Base-by-base conservation (phyloP, 2,797 vertebrate genomes). In the Pantherophis alleghaniensis region DNA sequence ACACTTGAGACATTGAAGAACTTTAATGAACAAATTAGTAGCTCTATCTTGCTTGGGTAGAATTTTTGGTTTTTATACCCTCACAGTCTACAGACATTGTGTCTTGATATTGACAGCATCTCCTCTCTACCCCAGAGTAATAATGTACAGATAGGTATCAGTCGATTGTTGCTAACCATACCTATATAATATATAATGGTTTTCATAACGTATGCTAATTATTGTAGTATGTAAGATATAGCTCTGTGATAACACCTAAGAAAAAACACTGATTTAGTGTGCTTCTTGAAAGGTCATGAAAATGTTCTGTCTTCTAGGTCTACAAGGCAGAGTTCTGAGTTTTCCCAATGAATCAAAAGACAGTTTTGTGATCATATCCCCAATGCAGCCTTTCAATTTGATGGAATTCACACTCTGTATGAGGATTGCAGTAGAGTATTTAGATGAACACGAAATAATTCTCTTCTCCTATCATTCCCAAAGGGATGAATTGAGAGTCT, bases 311-410 rank as follows among this genome's bases (percentile, higher is more conserved):
- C 61, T 94, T 92, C 37, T 74, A 92, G 93, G 91, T 87, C 96
- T 98, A 51, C 87, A 91, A 1, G 96, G 97, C 11, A 98, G 98
- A 95, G 97, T 97, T 91, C 96, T 98, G 94, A 95, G 98, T 94
- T 98, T 98, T 94, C 98, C 97, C 0, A 98, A 97, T 26, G 98
- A 98, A 97, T 98, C 98, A 0, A 98, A 98, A 95, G 98, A 97
- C 97, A 98, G 98, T 96, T 98, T 97, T 20, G 98, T 98, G 94
- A 95, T 97, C 90, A 96, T 98, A 91, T 95, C 97, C 60, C 98
- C 98, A 0, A 96, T 96, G 96, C 98, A 97, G 94, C 97, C 98
- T 28, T 96, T 98, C 96, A 96, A 88, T 4, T 96, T 98, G 47
- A 95, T 32, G 42, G 98, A 98, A 91, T 98, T 98, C 95, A 98